phyloP scores from a whole-genome alignment of 2,797 vertebrate species.

The Danio choprae region DNA sequence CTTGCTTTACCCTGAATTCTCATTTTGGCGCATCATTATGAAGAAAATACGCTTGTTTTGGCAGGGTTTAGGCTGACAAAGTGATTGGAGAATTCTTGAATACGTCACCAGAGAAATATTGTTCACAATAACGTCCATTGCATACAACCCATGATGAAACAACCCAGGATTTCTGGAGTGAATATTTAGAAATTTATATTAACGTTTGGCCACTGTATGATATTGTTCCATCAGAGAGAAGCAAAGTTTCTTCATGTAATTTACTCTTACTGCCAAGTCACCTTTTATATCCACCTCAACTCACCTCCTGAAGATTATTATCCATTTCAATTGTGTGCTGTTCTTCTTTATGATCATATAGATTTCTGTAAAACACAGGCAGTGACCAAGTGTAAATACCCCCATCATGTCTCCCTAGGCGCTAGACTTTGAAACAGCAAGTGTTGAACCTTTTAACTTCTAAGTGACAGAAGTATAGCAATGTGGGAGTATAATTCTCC shows the following conservation, averaged over 20 bases:
- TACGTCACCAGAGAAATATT: too few relatives aligned
- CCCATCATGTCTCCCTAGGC: background rate
- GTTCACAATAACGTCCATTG: too few relatives aligned
- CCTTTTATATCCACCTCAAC: background rate
- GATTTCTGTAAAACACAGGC: background rate
- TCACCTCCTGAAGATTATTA: background rate
- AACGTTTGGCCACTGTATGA: background rate
- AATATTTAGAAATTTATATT: too few relatives aligned
- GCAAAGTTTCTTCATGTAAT: background rate
- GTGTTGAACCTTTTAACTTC: background rate
- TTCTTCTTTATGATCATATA: background rate
- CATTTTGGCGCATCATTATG: too few relatives aligned
- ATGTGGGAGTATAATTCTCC: background rate
- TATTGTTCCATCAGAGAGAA: background rate
- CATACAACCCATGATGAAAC: too few relatives aligned
- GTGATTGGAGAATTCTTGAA: too few relatives aligned
- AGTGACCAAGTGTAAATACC: background rate
- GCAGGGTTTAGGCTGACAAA: too few relatives aligned
- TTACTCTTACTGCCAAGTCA: background rate
- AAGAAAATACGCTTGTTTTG: too few relatives aligned
- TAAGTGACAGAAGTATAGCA: constrained; percentile 19
- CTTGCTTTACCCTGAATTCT: too few relatives aligned
- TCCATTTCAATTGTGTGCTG: background rate
- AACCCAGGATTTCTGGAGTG: too few relatives aligned
- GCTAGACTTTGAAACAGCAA: background rate